Evolutionary conservation across 2,888 invertebrate species (phyloP), one percentile per base, ranked within the genome.

Genomic region (Caenorhabditis sp.): DNA sequence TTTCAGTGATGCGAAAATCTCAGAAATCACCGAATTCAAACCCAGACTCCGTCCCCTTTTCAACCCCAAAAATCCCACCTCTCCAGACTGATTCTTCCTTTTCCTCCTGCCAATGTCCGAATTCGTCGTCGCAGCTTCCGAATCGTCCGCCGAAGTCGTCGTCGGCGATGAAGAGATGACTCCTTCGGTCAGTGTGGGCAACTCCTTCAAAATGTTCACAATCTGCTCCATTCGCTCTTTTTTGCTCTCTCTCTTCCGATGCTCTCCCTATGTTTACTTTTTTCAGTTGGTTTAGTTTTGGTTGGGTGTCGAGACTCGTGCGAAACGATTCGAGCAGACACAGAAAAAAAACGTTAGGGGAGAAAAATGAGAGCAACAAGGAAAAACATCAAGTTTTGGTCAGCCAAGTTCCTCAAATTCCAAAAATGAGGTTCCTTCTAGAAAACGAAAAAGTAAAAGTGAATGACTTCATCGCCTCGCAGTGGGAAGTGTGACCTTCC

Each of bases 131-230:
- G 24, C 35, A 54, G 35, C 63, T 63, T 63, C 69, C 1, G 56
- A 16, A 38, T 74, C 73, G 24, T 73, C 63, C 2, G 26, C 41
- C 56, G 51, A 26, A 49, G 61, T 76, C 56, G 75, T 47, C 47
- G 61, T 75, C 10, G 75, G 31, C 28, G 54, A 26, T 5, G 66
- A 69, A 2, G 66, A 47, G 58, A 80, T 77, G 61, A 80, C 80
- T 54, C 72, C 84, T 80, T 84, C 80, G 66, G 80, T 80, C 72
- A 80, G 63, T 47, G 84, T 80, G 47, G 84, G 84, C 47, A 84
- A 63, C 61, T 84, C 84, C 80, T 84, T 84, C 47, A 84, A 80
- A 73, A 80, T 80, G 76, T 73, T 84, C 76, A 80, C 84, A 80
- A 84, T 84, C 58, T 84, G 84, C 72, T 84, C 84, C 84, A 84